Base-by-base conservation (phyloP, 2,797 vertebrate genomes). In the Epinephelus coioides region DNA sequence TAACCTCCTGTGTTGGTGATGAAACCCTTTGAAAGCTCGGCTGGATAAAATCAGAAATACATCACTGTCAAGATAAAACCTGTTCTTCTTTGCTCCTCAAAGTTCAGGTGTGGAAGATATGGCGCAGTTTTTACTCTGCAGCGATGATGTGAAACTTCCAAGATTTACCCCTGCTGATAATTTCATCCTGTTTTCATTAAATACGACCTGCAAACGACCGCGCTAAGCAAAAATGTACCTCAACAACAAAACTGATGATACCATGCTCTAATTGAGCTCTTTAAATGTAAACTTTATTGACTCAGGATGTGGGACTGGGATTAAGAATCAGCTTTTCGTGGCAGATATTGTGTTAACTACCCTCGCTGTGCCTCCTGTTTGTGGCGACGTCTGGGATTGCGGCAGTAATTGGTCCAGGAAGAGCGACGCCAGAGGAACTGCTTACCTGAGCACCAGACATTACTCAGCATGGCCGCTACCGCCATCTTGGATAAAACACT, bases 371-470 rank as follows among this genome's bases (percentile, higher is more conserved):
- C 18, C 3, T 19, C 21, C 77, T 55, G 76, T 79, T 81, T 25
- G 63, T 25, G 68, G 73, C 19, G 74, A 82, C 86, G 57, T 84
- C 76, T 69, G 90, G 81, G 88, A 65, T 34, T 9, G 65, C 53
- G 60, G 65, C 25, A 34, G 76, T 86, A 88, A 92, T 89, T 85
- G 82, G 82, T 66, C 54, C 76, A 30, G 69, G 46, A 73, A 62
- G 70, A 63, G 7, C 46, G 12, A 51, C 34, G 55, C 46, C 18
- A 44, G 79, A 15, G 70, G 63, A 91, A 91, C 55, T 83, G 85
- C 92, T 93, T 91, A 94, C 90, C 90, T 84, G 93, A 86, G 90
- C 91, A 92, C 62, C 91, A 89, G 76, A 86, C 88, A 93, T 94
- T 92, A 92, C 82, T 93, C 89, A 90, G 86, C 70, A 90, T 76